Evolutionary conservation across 2,113 vertebrate species (phyloP).

Genomic region (Panthera uncia): DNA sequence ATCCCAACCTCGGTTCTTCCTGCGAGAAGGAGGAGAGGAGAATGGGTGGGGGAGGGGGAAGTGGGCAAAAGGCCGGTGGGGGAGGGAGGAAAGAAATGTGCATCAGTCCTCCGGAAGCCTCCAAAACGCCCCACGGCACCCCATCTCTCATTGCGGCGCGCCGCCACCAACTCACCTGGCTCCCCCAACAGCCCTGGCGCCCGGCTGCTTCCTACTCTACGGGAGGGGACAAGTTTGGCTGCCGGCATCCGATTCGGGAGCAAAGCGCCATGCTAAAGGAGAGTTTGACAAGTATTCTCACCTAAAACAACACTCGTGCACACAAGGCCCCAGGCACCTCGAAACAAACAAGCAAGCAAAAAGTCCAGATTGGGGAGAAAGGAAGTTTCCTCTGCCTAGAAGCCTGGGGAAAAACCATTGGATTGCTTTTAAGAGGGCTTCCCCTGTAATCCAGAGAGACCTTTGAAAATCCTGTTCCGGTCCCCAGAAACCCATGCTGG

Average conservation of each 20-base stretch:
- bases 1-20: constrained; percentile 99
- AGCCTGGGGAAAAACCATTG: constrained; percentile 38
- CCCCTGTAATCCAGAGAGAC: constrained; percentile 24
- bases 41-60: constrained; percentile 72
- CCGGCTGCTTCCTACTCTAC: constrained; percentile 74
- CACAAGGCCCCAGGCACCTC: constrained; percentile 60
- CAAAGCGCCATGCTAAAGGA: constrained; percentile 67
- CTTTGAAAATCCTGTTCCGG: constrained; percentile 55
- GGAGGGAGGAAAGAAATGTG: constrained; percentile 51
- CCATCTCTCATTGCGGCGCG: constrained; percentile 37
- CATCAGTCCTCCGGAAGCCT: constrained; percentile 68
- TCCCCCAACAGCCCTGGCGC: constrained; percentile 70
- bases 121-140: constrained; percentile 49
- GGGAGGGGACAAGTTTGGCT: constrained; percentile 63
- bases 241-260: constrained; percentile 66
- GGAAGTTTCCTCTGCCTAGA: constrained; percentile 51
- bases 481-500: constrained; percentile 26
- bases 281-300: constrained; percentile 71
- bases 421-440: constrained; percentile 48
- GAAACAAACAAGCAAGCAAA: constrained; percentile 29
- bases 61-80: constrained; percentile 38
- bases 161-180: constrained; percentile 70
- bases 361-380: constrained; percentile 51
- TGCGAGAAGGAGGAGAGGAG: constrained; percentile 80
- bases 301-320: constrained; percentile 57